These are phyloP conservation scores for Botia kubotai DNA, from an alignment of 2,797 vertebrate genomes.

Conservation along the genomic window DNA sequence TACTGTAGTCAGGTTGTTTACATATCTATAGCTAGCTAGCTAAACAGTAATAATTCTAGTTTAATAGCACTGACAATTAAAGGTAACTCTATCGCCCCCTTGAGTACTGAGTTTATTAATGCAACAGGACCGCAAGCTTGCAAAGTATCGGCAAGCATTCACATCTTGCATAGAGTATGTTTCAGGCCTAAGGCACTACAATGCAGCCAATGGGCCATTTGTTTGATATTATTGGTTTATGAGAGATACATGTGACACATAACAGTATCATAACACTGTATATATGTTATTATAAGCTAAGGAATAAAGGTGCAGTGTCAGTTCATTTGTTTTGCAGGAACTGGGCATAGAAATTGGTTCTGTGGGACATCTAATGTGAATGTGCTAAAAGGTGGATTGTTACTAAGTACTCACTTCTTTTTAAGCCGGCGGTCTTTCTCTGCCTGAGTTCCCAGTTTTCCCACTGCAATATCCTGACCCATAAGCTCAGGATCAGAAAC, in stretches of 20 bases:
- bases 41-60: background rate
- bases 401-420: constrained; percentile 90
- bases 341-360: background rate
- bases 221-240: background rate
- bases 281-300: background rate
- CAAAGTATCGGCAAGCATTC: background rate
- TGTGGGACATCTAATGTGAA: background rate
- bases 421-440: constrained; percentile 97
- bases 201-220: background rate
- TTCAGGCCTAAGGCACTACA: constrained; percentile 25
- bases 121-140: too few relatives aligned
- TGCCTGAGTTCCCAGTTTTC: constrained; percentile 97
- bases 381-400: background rate
- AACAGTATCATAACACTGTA: background rate
- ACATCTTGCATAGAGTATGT: background rate
- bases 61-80: too few relatives aligned
- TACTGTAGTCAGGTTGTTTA: too few relatives aligned
- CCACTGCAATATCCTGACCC: constrained; percentile 89
- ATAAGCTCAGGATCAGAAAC: constrained; percentile 89
- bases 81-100: too few relatives aligned
- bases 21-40: too few relatives aligned
- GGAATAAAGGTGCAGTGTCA: background rate
- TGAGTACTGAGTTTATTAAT: too few relatives aligned
- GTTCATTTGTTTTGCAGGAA: background rate
- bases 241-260: background rate